Evolutionary conservation across 2,797 vertebrate species (phyloP).

Genomic region (Danio tinwini): DNA sequence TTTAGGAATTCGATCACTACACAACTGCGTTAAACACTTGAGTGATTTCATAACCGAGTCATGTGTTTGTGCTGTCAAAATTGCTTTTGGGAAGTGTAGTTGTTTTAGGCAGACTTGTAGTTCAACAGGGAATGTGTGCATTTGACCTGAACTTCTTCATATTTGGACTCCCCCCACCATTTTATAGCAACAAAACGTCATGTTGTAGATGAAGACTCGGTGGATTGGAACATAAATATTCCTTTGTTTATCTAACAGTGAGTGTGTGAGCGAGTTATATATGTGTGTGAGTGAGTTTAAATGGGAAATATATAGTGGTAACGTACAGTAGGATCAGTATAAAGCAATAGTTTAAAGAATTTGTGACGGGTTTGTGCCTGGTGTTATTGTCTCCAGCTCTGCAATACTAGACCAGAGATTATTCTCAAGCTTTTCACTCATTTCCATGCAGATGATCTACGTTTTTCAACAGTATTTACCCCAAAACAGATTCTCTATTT

Average conservation of each 20-base stretch:
- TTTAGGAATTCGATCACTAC: conserved; percentile 14
- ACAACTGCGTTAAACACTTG: conserved; percentile 1
- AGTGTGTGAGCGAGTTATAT: conserved; percentile 59
- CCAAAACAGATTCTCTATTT: not conserved
- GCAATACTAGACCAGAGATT: conserved; percentile 47
- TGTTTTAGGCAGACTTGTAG: conserved; percentile 30
- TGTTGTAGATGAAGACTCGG: conserved; percentile 13
- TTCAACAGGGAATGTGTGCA: conserved; percentile 31
- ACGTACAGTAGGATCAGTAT: conserved; percentile 52
- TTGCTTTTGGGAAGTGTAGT: conserved; percentile 27
- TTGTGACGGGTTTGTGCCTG: conserved; percentile 16
- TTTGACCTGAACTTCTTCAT: conserved; percentile 57
- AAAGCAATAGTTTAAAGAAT: conserved; percentile 61
- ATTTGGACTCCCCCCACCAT: conserved; percentile 34
- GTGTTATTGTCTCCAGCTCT: conserved; percentile 26
- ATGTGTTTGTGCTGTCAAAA: conserved; percentile 51
- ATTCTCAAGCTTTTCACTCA: conserved; percentile 19
- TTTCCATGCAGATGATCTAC: conserved; percentile 23
- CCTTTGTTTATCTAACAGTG: conserved; percentile 51
- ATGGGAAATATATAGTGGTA: conserved; percentile 50
- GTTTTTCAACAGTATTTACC: conserved; percentile 14
- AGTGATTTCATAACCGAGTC: conserved; percentile 4
- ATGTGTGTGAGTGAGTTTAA: not conserved
- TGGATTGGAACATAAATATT: conserved; percentile 42
- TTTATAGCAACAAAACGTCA: conserved; percentile 3